Conservation (phyloP, 2,113 vertebrate species). For the Solea senegalensis region DNA sequence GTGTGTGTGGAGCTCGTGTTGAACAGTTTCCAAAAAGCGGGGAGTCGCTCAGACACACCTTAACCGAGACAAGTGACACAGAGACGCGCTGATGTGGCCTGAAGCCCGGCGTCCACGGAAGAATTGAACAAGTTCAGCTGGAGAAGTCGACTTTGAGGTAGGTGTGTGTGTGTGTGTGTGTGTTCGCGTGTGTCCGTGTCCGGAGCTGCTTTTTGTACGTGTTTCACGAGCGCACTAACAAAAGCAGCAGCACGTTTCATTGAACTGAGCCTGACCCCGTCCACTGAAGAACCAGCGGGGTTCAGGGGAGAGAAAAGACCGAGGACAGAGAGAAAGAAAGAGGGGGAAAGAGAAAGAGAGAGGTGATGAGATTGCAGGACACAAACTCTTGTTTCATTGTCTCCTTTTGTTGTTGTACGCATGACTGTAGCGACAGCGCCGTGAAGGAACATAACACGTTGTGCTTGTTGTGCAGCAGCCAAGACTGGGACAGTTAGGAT, state of each 20-base stretch:
- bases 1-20: conserved; percentile 31
- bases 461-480: conserved; percentile 27
- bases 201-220: conserved; percentile 28
- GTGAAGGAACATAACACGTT: conserved; percentile 45
- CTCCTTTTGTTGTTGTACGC: conserved; percentile 75
- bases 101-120: conserved; percentile 57
- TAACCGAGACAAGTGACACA: conserved; percentile 57
- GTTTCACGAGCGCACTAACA: conserved; percentile 63
- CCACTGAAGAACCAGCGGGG: conserved; percentile 1
- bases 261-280: conserved; percentile 5
- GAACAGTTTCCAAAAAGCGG: conserved; percentile 62
- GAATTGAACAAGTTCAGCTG: conserved; percentile 57
- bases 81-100: conserved; percentile 52
- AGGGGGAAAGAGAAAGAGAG: neutral
- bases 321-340: neutral
- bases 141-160: conserved; percentile 79
- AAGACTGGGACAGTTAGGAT: too few relatives aligned
- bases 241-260: conserved; percentile 61
- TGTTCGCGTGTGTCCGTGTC: conserved; percentile 7
- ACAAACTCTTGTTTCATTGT: conserved; percentile 75
- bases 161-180: conserved; percentile 42
- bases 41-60: conserved; percentile 72
- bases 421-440: conserved; percentile 67
- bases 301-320: neutral
- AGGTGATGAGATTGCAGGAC: conserved; percentile 50